Evolutionary conservation across 2,113 vertebrate species (phyloP), one percentile per base, ranked within the genome.

Genomic region (Gnathonemus echidnorhynchus): DNA sequence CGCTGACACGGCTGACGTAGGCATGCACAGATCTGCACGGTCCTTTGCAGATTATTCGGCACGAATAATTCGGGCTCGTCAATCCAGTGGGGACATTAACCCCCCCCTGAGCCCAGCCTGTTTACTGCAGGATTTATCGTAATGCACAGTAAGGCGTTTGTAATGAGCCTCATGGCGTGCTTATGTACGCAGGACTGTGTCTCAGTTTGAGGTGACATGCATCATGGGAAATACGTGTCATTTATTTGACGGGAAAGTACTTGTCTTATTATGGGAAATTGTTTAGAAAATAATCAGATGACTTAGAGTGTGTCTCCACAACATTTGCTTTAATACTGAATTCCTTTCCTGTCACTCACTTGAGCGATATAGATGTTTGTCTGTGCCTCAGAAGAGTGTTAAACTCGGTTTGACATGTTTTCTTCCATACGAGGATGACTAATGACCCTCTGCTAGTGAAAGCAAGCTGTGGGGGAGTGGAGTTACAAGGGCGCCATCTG

Each of bases 181-280:
- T 86, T 48, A 27, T 49, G 7, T 50, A 46, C 24, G 0, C 3
- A 31, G 45, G 10, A 50, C n/a, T n/a, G 24, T 50, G 45, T 48
- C 42, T 31, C n/a, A 15, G 9, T 27, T 50, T 50, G n/a, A 86
- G 42, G 45, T 86, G 46, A 48, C 9, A 3, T 86, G 45, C 45
- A 48, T 31, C 46, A 86, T 86, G 84, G 45, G 45, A 86, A 86
- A 86, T 49, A 6, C 13, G 4, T 27, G 50, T 15, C 24, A 83
- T 86, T 9, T 24, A 83, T 42, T 24, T 17, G 52, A 2, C 46
- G 50, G 7, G 77, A 89, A 88, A 85, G 48, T 92, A 86, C 89
- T 92, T 90, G 70, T 91, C 91, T 39, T 89, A 53, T 91, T 90
- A 93, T 91, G 92, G 93, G 91, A 91, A 91, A 92, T 92, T 3